A percentile compares a stretch with the other conserved stretches of the same genome.
phyloP scores from a whole-genome alignment of 2,797 vertebrate species.

The Jordanella pulchra region DNA sequence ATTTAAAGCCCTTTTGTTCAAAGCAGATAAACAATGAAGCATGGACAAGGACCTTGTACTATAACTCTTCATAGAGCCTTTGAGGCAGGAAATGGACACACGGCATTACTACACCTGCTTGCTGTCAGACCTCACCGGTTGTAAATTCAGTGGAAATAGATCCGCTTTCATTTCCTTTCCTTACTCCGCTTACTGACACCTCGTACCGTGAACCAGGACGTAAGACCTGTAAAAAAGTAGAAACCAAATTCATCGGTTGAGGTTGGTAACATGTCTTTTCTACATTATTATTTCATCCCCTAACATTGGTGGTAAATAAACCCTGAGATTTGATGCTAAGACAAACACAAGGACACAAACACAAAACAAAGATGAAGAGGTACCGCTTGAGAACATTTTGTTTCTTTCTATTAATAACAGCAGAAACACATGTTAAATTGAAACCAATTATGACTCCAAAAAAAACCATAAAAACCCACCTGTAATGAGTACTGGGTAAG shows the following conservation, averaged over 20 bases:
- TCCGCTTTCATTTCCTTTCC: slow-evolving; percentile 88
- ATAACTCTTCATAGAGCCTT: slow-evolving; percentile 6
- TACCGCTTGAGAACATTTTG: slow-evolving; percentile 1
- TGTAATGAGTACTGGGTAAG: slow-evolving; percentile 97
- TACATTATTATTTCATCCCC: slow-evolving; percentile 37
- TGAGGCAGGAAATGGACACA: slow-evolving; percentile 28
- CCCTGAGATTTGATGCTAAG: slow-evolving; percentile 39
- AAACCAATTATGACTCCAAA: slow-evolving; percentile 10
- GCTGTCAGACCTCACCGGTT: slow-evolving; percentile 86
- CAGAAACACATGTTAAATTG: slow-evolving; percentile 23
- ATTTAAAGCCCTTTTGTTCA: slow-evolving; percentile 4
- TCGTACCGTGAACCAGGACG: slow-evolving; percentile 88
- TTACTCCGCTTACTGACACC: slow-evolving; percentile 87
- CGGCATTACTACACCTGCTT: slow-evolving; percentile 54
- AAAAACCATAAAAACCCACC: slow-evolving; percentile 65
- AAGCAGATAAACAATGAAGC: slow-evolving; percentile 31
- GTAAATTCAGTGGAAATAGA: slow-evolving; percentile 86
- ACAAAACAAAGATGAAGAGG: slow-evolving; percentile 32
- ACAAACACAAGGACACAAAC: slow-evolving; percentile 4
- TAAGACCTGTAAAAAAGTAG: slow-evolving; percentile 82
- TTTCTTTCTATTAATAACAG: slow-evolving; percentile 23
- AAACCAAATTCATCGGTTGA: slow-evolving; percentile 12
- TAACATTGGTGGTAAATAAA: slow-evolving; percentile 32
- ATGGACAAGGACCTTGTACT: slow-evolving; percentile 37
- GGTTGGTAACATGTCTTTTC: slow-evolving; percentile 26